A percentile compares a stretch with the other conserved stretches of the same genome.
These are phyloP conservation scores for Atrina japonica DNA, from an alignment of 2,888 invertebrate species.

Conservation along the genomic window DNA sequence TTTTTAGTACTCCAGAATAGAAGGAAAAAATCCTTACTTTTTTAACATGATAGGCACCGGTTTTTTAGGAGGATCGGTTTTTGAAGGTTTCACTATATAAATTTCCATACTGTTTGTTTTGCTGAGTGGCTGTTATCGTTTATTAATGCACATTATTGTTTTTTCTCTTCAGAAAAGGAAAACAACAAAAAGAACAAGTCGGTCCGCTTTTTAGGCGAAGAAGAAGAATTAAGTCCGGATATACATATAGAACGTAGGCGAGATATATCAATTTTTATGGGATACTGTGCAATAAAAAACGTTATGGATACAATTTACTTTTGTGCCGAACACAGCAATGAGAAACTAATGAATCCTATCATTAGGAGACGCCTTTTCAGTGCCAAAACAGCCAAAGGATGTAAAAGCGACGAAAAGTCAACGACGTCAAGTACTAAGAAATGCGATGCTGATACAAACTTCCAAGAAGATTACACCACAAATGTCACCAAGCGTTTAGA, in stretches of 20 bases:
- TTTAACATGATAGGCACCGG: too few relatives aligned
- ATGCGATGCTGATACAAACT: constrained; percentile 34
- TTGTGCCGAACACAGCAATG: constrained; percentile 66
- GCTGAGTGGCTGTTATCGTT: not conserved
- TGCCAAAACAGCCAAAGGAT: too few relatives aligned
- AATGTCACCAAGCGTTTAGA: constrained; percentile 65
- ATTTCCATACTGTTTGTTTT: not conserved
- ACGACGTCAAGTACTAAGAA: constrained; percentile 24
- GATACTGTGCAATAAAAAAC: constrained; percentile 74
- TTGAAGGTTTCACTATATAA: too few relatives aligned
- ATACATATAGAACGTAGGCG: constrained; percentile 72
- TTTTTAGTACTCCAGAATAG: too few relatives aligned
- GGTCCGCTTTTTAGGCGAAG: constrained; percentile 70
- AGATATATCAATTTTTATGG: constrained; percentile 72
- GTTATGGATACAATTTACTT: constrained; percentile 75
- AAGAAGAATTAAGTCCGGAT: constrained; percentile 32
- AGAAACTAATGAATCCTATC: constrained; percentile 66
- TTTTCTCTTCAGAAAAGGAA: constrained; percentile 7
- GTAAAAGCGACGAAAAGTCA: constrained; percentile 8
- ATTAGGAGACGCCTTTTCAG: constrained; percentile 36
- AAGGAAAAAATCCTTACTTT: too few relatives aligned
- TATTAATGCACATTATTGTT: not conserved
- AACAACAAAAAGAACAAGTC: constrained; percentile 62
- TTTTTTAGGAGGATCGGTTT: too few relatives aligned
- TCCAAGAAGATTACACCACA: constrained; percentile 62